These are phyloP conservation scores for Lobophora halterata DNA, from an alignment of 2,888 invertebrate species.

Conservation along the genomic window DNA sequence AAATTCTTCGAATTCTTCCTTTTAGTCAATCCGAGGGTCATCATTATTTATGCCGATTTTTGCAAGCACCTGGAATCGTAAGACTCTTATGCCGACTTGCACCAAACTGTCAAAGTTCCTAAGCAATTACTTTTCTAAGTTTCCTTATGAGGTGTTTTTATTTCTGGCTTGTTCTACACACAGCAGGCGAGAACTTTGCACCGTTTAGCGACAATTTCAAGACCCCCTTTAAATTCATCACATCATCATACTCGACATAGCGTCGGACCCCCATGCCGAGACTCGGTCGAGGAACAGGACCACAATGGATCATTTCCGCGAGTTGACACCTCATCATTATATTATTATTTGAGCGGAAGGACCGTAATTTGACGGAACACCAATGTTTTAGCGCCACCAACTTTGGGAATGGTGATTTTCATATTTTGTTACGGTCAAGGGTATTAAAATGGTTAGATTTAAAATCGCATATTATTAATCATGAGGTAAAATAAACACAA, in stretches of 20 bases:
- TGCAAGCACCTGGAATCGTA: too few species aligned
- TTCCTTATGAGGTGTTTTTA: conserved; percentile 24
- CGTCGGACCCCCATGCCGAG: conserved; percentile 53
- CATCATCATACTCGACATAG: conserved; percentile 58
- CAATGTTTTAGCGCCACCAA: conserved; percentile 15
- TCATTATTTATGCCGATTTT: too few species aligned
- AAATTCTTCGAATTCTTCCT: too few species aligned
- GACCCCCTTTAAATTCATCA: conserved; percentile 58
- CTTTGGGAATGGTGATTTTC: conserved; percentile 10
- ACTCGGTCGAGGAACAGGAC: conserved; percentile 45
- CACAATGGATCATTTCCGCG: conserved; percentile 72
- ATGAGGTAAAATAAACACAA: conserved; percentile 23
- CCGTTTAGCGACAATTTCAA: conserved; percentile 41
- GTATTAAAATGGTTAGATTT: conserved; percentile 1
- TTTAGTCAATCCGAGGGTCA: too few species aligned
- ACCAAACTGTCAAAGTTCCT: too few species aligned
- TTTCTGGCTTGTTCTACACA: conserved; percentile 27
- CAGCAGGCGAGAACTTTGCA: conserved; percentile 26
- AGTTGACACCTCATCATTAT: conserved; percentile 58
- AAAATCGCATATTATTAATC: conserved; percentile 31
- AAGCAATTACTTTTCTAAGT: conserved; percentile 19
- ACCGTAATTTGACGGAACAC: conserved; percentile 37
- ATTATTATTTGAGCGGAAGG: conserved; percentile 45
- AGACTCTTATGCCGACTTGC: too few species aligned
- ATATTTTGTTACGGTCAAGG: not conserved